Conservation (phyloP, 2,113 vertebrate genomes). For the Nettapus auritus region DNA sequence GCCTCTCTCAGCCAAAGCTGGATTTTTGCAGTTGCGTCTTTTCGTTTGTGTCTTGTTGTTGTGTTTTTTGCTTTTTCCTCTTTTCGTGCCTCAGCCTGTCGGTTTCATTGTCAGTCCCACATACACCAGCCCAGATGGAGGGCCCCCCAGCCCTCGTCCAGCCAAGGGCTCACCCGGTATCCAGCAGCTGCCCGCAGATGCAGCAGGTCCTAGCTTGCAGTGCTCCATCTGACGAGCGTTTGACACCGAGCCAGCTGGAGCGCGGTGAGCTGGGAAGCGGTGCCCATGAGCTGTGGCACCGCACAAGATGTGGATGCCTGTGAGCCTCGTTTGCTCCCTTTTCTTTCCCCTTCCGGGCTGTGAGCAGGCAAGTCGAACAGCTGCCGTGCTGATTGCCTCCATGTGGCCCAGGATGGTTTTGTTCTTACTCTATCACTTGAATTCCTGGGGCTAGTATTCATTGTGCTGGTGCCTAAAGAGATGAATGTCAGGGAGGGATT, state of each 20-base stretch:
- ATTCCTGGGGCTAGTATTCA: background rate
- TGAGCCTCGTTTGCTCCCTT: background rate
- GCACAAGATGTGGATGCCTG: background rate
- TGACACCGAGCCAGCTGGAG: slow-evolving; percentile 44
- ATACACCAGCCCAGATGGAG: slow-evolving; percentile 29
- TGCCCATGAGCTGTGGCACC: slow-evolving; percentile 28
- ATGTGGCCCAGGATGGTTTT: background rate
- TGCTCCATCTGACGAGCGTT: slow-evolving; percentile 28
- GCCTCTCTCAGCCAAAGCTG: slow-evolving; percentile 97
- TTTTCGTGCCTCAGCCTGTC: slow-evolving; percentile 63
- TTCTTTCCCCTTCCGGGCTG: background rate
- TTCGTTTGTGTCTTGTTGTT: slow-evolving; percentile 78
- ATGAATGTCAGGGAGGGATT: background rate
- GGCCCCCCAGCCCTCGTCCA: slow-evolving; percentile 53
- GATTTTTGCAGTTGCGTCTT: slow-evolving; percentile 98
- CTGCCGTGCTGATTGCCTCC: background rate
- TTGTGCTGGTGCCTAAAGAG: background rate
- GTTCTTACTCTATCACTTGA: background rate
- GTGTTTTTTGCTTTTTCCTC: slow-evolving; percentile 69
- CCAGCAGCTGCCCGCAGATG: slow-evolving; percentile 40
- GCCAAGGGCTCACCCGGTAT: slow-evolving; percentile 55
- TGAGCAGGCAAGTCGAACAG: background rate
- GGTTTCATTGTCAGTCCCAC: slow-evolving; percentile 44
- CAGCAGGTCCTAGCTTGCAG: slow-evolving; percentile 45
- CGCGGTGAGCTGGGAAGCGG: background rate